A percentile compares a stretch with the other conserved stretches of the same genome.
Evolutionary conservation across 2,888 invertebrate genomes (phyloP).

Genomic region (Fragum fragum): DNA sequence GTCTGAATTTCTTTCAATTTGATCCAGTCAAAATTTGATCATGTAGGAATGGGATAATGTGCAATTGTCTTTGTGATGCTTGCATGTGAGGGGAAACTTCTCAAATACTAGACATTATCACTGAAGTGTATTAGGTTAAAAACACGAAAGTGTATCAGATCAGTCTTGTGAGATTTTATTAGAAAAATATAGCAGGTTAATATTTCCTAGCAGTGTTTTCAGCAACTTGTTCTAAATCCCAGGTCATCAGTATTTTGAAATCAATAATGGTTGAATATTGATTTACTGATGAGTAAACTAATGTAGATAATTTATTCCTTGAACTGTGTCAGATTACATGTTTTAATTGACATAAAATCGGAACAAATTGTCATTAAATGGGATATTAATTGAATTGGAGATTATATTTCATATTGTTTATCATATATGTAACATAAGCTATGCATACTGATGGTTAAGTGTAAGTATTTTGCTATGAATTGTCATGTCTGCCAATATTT

Average conservation of each 20-base stretch:
- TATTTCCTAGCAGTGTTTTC: background rate
- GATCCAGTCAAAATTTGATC: no score
- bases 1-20: no score
- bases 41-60: no score
- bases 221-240: background rate
- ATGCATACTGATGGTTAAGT: background rate
- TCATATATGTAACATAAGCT: background rate
- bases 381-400: background rate
- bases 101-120: no score
- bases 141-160: no score
- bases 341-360: background rate
- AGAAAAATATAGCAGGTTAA: no score
- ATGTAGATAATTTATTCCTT: conserved; percentile 6
- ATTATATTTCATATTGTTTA: background rate
- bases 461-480: no score
- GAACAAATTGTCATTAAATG: background rate
- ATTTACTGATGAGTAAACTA: background rate
- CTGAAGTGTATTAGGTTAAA: no score
- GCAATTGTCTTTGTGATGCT: no score
- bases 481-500: no score
- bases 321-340: background rate
- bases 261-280: background rate
- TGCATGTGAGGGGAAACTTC: no score
- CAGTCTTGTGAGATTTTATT: no score
- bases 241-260: background rate